These are phyloP conservation scores for Pocillopora verrucosa DNA, from an alignment of 64 coral and sea anemone genomes.

Conservation along the genomic window DNA sequence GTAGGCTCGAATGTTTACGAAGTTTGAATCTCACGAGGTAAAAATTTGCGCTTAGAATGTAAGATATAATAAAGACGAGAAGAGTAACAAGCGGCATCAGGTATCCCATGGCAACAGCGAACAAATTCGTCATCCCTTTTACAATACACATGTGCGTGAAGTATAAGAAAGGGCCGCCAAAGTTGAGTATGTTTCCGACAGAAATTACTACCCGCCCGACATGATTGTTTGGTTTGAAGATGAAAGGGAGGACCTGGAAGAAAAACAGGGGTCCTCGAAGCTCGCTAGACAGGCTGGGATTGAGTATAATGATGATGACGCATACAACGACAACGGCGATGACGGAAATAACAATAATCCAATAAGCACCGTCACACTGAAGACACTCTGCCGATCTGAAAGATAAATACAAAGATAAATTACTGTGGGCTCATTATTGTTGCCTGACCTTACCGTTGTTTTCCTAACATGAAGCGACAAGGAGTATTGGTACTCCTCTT, in stretches of 20 bases:
- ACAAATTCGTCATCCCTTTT: slow-evolving; percentile 82
- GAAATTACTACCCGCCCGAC: slow-evolving; percentile 47
- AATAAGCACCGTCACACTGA: slow-evolving; percentile 43
- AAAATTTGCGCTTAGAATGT: slow-evolving; percentile 67
- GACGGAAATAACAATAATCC: slow-evolving; percentile 53
- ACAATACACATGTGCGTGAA: slow-evolving; percentile 57
- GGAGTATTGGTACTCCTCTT: too few species aligned
- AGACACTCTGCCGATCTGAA: slow-evolving; percentile 56
- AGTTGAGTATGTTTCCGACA: slow-evolving; percentile 58
- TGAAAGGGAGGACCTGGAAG: slow-evolving; percentile 86
- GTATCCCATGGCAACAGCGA: slow-evolving; percentile 51
- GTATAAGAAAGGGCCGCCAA: slow-evolving; percentile 73
- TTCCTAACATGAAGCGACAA: too few species aligned
- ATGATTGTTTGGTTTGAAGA: slow-evolving; percentile 55
- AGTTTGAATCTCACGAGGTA: slow-evolving; percentile 63
- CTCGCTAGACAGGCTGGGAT: slow-evolving; percentile 83
- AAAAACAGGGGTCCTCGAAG: slow-evolving; percentile 85
- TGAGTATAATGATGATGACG: slow-evolving; percentile 67
- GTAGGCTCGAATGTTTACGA: slow-evolving; percentile 63
- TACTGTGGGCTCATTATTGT: background rate
- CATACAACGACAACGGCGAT: slow-evolving; percentile 48
- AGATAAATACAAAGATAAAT: background rate
- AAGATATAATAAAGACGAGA: slow-evolving; percentile 63
- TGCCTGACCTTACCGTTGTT: too few species aligned
- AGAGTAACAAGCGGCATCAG: slow-evolving; percentile 63